Evolutionary conservation across 2,113 vertebrate species (phyloP).

Genomic region (Dipodomys merriami): DNA sequence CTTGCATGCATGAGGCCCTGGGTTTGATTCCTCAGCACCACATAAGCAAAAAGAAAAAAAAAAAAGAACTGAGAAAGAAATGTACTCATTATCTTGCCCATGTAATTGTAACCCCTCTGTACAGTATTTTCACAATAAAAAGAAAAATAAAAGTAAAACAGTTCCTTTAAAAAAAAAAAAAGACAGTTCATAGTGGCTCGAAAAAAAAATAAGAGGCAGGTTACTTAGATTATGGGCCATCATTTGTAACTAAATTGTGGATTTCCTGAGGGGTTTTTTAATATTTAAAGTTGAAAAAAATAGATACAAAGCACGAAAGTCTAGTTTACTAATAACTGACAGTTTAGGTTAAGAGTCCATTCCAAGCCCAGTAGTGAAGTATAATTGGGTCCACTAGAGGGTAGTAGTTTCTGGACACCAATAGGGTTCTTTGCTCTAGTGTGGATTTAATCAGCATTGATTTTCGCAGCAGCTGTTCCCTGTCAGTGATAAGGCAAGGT

Average conservation of each 20-base stretch:
- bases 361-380: background rate
- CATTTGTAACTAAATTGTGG: background rate
- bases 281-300: background rate
- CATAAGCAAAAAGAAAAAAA: too few species aligned
- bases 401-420: background rate
- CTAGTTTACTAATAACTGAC: background rate
- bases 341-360: background rate
- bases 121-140: too few species aligned
- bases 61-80: too few species aligned
- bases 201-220: too few species aligned
- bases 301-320: background rate
- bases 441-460: background rate
- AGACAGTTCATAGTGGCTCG: too few species aligned
- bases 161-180: too few species aligned
- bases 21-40: too few species aligned
- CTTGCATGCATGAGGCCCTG: too few species aligned
- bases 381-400: slow-evolving; percentile 10
- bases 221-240: background rate
- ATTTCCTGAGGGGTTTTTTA: background rate
- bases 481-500: background rate
- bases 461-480: background rate
- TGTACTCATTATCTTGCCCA: too few species aligned
- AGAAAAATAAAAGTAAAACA: too few species aligned
- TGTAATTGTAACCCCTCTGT: too few species aligned
- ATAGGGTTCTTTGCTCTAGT: background rate